Evolutionary conservation across 2,888 invertebrate species (phyloP).

Genomic region (Euphydryas editha): DNA sequence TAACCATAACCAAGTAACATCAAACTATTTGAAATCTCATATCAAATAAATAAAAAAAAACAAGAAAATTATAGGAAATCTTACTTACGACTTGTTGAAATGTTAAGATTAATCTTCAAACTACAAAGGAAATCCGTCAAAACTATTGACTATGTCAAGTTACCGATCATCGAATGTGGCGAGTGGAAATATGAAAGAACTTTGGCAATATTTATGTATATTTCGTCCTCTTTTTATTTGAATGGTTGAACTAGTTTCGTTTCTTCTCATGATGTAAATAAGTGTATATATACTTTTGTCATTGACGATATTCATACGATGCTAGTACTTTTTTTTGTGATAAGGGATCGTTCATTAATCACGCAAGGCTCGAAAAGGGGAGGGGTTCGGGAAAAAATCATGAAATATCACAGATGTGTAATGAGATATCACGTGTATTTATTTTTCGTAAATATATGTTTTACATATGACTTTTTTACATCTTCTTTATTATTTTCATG

Average conservation of each 20-base stretch:
- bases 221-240: constrained; percentile 45
- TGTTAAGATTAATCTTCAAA: constrained; percentile 20
- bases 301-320: constrained; percentile 10
- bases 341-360: neutral
- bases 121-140: constrained; percentile 19
- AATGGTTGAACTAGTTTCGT: constrained; percentile 42
- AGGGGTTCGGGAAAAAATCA: too few relatives aligned
- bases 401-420: too few relatives aligned
- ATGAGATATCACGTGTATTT: too few relatives aligned
- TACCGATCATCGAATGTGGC: constrained; percentile 20
- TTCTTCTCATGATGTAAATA: constrained; percentile 43
- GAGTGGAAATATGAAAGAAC: constrained; percentile 47
- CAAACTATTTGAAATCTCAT: neutral
- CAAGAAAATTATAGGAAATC: neutral
- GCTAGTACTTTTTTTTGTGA: neutral
- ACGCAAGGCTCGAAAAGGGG: too few relatives aligned
- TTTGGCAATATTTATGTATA: constrained; percentile 48
- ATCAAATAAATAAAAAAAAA: neutral
- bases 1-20: too few relatives aligned
- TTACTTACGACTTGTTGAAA: constrained; percentile 2
- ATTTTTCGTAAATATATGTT: too few relatives aligned
- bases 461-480: too few relatives aligned
- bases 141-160: constrained; percentile 29
- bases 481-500: too few relatives aligned
- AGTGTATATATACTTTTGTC: constrained; percentile 15